phyloP scores from a whole-genome alignment of 2,888 invertebrate species.

The Sinotaia quadrata region DNA sequence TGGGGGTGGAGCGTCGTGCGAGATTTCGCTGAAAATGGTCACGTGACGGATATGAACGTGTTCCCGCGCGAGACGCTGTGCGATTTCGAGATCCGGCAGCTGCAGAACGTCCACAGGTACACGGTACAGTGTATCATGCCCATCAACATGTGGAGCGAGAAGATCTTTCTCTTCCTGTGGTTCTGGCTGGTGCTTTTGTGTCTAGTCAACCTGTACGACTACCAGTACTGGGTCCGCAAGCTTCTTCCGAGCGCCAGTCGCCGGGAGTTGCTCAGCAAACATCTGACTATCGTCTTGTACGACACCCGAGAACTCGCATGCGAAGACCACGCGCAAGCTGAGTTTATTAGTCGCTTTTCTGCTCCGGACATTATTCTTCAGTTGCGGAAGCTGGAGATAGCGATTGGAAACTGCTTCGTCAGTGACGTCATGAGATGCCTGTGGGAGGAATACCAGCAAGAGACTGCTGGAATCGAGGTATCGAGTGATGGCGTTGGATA shows the following conservation, averaged over 20 bases:
- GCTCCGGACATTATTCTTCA: slow-evolving; percentile 31
- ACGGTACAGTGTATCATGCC: slow-evolving; percentile 65
- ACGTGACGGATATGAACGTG: not conserved
- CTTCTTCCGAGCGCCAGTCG: slow-evolving; percentile 33
- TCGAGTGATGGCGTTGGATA: no score
- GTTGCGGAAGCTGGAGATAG: slow-evolving; percentile 29
- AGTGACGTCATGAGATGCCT: slow-evolving; percentile 11
- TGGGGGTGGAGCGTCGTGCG: not conserved
- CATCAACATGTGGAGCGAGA: slow-evolving; percentile 68
- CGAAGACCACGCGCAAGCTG: not conserved
- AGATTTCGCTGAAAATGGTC: not conserved
- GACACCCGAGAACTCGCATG: no score
- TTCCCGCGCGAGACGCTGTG: not conserved
- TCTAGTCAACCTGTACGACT: slow-evolving; percentile 45
- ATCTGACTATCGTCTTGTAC: no score
- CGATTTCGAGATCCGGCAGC: slow-evolving; percentile 16
- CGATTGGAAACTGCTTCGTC: not conserved
- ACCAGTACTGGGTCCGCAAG: slow-evolving; percentile 54
- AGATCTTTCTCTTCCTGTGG: slow-evolving; percentile 71
- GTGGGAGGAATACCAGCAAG: no score
- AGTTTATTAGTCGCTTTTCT: slow-evolving; percentile 30
- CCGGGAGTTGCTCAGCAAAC: not conserved
- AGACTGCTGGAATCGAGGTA: no score
- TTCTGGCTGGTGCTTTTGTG: slow-evolving; percentile 65
- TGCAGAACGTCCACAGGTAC: slow-evolving; percentile 35